Base-by-base conservation (phyloP, 1,140 invertebrate genomes). In the Eueides isabella region DNA sequence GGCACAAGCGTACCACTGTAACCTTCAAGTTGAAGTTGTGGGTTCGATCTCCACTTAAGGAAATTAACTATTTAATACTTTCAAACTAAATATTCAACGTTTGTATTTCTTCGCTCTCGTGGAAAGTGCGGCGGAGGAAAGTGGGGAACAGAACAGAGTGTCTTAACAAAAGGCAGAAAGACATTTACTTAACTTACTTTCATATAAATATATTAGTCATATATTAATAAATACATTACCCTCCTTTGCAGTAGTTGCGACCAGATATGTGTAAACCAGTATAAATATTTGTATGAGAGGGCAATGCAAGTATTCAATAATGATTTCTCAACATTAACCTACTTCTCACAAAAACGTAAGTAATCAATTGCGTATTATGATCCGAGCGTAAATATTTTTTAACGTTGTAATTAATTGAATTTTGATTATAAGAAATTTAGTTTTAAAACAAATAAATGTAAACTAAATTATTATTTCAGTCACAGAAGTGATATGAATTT, bases 361-460 rank as follows among this genome's bases (percentile, higher is more conserved):
- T 26, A 55, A 55, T 55, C 48, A 55, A n/a, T 55, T 55, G 48
- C 23, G 23, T 55, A 55, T 55, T 55, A 55, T 55, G 12, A 55
- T 23, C 7, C 11, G 9, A 55, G 26, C 48, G 48, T 23, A 7
- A 55, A 26, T 55, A 12, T 55, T 12, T 19, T 48, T 19, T 1
- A 48, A 48, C 41, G 41, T 38, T 38, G 0, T 38, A 38, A 38
- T 38, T 12, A 12, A 44, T 44, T 44, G 41, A 44, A 44, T 19
- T 44, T 38, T 44, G n/a, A 44, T 19, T 19, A 44, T 6, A 44
- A 44, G 16, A 44, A 11, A 44, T n/a, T n/a, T 19, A 5, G 41
- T 44, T 44, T 44, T 55, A 23, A 19, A 23, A 55, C 9, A 55
- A 55, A 2, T 23, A 55, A 55, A 23, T 55, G 2, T 12, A 2